Evolutionary conservation across 1,140 invertebrate genomes (phyloP).

Genomic region (Caenorhabditis latens): DNA sequence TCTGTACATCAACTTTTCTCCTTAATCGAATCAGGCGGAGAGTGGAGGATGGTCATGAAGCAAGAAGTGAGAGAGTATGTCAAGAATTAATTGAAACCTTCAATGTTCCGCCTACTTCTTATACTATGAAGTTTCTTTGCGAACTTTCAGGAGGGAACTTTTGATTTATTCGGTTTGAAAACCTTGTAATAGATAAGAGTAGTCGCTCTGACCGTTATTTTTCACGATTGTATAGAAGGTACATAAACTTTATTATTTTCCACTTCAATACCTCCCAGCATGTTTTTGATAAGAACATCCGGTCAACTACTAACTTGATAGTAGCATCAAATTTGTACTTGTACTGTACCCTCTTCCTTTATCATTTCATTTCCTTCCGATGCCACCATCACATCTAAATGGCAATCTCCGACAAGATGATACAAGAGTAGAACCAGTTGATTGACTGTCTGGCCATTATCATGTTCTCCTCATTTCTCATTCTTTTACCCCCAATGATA

Average conservation of each 20-base stretch:
- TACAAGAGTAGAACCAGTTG: not conserved
- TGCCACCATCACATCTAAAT: not conserved
- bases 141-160: not conserved
- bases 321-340: not conserved
- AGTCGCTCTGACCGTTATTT: too few relatives aligned
- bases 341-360: not conserved
- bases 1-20: constrained; percentile 34
- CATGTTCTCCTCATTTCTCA: not conserved
- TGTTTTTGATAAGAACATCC: not conserved
- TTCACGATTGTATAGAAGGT: too few relatives aligned
- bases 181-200: too few relatives aligned
- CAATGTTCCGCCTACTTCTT: not conserved
- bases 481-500: not conserved
- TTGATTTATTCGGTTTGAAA: too few relatives aligned
- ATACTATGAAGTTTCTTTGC: not conserved
- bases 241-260: too few relatives aligned
- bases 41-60: constrained; percentile 3
- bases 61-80: not conserved
- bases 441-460: not conserved
- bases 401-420: constrained; percentile 2
- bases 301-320: constrained; percentile 25
- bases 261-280: too few relatives aligned
- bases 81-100: constrained; percentile 41
- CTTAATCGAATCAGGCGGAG: constrained; percentile 43
- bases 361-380: not conserved